Conservation (phyloP, 2,888 invertebrate genomes). For the Temnothorax unifasciatus region DNA sequence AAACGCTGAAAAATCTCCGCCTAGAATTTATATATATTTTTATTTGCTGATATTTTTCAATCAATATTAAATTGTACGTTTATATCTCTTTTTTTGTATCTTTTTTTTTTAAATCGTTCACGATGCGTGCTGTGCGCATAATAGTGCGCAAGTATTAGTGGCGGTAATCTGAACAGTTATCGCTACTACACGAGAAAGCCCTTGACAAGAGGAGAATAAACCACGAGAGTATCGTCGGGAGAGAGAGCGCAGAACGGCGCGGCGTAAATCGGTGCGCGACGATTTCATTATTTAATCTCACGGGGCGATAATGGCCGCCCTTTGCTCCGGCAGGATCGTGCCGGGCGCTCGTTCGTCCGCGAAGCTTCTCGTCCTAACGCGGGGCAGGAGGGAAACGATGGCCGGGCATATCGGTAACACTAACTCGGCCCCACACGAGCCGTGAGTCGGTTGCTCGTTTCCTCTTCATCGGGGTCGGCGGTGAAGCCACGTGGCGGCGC, state of each 20-base stretch:
- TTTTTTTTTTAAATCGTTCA: neutral
- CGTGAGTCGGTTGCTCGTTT: slow-evolving; percentile 78
- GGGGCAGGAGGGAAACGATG: slow-evolving; percentile 43
- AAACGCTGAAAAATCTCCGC: neutral
- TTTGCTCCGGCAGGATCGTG: slow-evolving; percentile 43
- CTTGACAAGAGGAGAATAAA: neutral
- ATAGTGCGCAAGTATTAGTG: neutral
- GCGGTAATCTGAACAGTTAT: neutral
- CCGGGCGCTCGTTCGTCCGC: slow-evolving; percentile 53
- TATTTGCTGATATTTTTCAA: neutral
- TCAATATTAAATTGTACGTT: neutral
- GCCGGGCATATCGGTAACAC: slow-evolving; percentile 76
- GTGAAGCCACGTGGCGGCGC: slow-evolving; percentile 84
- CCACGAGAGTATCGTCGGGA: neutral
- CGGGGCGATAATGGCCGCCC: slow-evolving; percentile 63
- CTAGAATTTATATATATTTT: slow-evolving; percentile 1
- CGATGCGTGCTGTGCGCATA: neutral
- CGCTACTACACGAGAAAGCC: neutral
- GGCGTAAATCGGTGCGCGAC: slow-evolving; percentile 27
- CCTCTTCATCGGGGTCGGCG: slow-evolving; percentile 79
- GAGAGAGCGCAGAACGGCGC: neutral
- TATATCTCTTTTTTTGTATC: too few relatives aligned
- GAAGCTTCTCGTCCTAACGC: slow-evolving; percentile 37
- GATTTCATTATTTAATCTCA: slow-evolving; percentile 62
- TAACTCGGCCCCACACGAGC: slow-evolving; percentile 67